Percentiles rank a stretch among this genome's conserved stretches.
phyloP scores from a whole-genome alignment of 1,140 invertebrate genomes.

The Delia radicum region DNA sequence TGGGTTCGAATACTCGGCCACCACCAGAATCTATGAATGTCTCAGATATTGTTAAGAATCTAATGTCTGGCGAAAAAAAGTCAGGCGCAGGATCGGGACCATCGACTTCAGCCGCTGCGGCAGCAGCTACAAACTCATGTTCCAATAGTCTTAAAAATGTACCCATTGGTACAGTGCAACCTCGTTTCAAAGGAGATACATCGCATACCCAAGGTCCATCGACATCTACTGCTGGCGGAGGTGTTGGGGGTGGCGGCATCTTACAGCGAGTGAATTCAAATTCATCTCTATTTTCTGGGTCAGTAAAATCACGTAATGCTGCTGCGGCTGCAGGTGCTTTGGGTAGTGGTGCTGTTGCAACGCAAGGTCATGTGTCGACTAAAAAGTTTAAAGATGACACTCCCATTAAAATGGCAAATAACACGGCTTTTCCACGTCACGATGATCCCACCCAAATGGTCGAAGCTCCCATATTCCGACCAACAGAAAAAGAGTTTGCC shows the following conservation, averaged over 20 bases:
- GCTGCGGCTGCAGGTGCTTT: constrained; percentile 30
- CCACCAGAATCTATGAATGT: constrained; percentile 44
- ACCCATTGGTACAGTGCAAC: constrained; percentile 62
- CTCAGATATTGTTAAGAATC: constrained; percentile 49
- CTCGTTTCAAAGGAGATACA: constrained; percentile 54
- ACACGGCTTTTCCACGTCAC: constrained; percentile 60
- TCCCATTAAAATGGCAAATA: constrained; percentile 58
- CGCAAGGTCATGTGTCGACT: constrained; percentile 28
- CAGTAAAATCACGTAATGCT: constrained; percentile 43
- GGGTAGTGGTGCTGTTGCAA: neutral
- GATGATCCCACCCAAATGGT: constrained; percentile 64
- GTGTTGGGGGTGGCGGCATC: constrained; percentile 20
- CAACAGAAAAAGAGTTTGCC: constrained; percentile 81
- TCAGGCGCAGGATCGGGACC: neutral
- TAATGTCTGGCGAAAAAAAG: constrained; percentile 31
- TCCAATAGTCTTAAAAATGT: constrained; percentile 57
- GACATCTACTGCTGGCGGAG: constrained; percentile 41
- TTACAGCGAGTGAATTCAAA: constrained; percentile 50
- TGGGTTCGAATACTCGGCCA: constrained; percentile 56
- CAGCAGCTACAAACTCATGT: constrained; percentile 23
- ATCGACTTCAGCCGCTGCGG: neutral
- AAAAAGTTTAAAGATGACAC: constrained; percentile 53
- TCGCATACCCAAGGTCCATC: constrained; percentile 33
- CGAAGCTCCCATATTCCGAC: constrained; percentile 81
- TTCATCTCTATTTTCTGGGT: constrained; percentile 48